Base-by-base conservation (phyloP, 2,113 vertebrate genomes). In the Sinocyclocheilus grahami region DNA sequence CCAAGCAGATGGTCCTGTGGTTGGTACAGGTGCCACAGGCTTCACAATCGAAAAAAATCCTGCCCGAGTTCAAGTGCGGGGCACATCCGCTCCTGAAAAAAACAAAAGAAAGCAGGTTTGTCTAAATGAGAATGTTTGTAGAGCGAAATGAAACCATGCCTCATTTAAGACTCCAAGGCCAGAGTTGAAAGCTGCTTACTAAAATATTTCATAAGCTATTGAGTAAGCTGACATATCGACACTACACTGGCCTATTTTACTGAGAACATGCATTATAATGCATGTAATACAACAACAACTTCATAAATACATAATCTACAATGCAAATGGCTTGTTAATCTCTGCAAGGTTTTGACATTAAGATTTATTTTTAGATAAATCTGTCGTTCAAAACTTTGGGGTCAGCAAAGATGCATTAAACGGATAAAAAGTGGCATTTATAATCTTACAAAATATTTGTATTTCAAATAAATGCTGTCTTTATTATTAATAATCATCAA, bases 1-100 rank as follows among this genome's bases (percentile, higher is more conserved):
- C 86, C 78, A 84, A 89, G 82, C 91, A 89, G 89, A 90, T 90
- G 89, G 90, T 86, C 87, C 60, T 86, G 89, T 80, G 89, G 89
- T 91, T 86, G 85, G 88, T 84, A 90, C 89, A 91, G 91, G 89
- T 91, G 88, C 88, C 86, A 85, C 82, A 85, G 58, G 77, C 78
- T 89, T 77, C 24, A 63, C 5, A 80, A 82, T 5, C 4, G 14
- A 12, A 48, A 27, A 63, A 83, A 77, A 85, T 71, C n/a, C 63
- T 48, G 69, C n/a, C 63, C 74, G 85, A 85, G 90, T 90, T 92
- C 90, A 92, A 85, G 72, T 86, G 39, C 87, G 76, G 90, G 88
- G 86, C 90, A 90, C 74, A 84, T 60, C 87, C 87, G 33, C 71
- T 79, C 78, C 39, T 65, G 27, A 63, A 86, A 87, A 74, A 86